Conservation (phyloP, 1,140 invertebrate genomes). For the Myzus persicae region DNA sequence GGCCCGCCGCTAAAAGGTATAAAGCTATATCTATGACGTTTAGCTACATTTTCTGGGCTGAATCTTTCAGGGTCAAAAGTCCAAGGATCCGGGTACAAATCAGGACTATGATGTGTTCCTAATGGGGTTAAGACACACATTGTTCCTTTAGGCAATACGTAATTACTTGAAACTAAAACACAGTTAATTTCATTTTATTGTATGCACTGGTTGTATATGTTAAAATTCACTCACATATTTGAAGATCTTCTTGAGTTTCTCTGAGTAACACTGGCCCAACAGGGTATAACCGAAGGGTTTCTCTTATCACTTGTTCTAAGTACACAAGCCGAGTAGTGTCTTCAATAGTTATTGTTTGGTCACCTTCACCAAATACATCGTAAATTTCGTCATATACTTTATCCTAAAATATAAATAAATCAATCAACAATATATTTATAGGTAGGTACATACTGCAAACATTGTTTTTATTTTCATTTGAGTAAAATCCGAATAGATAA, state of each 20-base stretch:
- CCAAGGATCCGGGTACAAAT: conserved; percentile 68
- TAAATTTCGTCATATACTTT: conserved; percentile 66
- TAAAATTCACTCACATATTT: conserved; percentile 62
- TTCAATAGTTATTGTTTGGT: conserved; percentile 66
- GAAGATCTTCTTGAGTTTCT: conserved; percentile 67
- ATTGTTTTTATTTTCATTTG: too few species aligned
- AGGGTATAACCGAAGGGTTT: conserved; percentile 64
- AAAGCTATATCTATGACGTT: conserved; percentile 63
- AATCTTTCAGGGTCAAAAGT: conserved; percentile 70
- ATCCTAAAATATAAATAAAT: conserved; percentile 61
- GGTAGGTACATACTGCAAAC: too few species aligned
- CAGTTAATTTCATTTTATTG: background rate
- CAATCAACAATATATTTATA: too few species aligned
- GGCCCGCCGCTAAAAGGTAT: conserved; percentile 67
- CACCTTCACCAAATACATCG: conserved; percentile 66
- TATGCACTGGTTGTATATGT: background rate
- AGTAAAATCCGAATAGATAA: too few species aligned
- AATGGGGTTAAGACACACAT: conserved; percentile 76
- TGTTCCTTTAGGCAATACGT: conserved; percentile 69
- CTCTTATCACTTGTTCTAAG: conserved; percentile 60
- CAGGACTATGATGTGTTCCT: conserved; percentile 66
- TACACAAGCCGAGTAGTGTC: conserved; percentile 66
- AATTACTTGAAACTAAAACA: background rate
- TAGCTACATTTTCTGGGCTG: conserved; percentile 65
- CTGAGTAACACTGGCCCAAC: conserved; percentile 72